These are phyloP conservation scores for Pocota personata DNA, from an alignment of 2,888 invertebrate species.

Conservation along the genomic window DNA sequence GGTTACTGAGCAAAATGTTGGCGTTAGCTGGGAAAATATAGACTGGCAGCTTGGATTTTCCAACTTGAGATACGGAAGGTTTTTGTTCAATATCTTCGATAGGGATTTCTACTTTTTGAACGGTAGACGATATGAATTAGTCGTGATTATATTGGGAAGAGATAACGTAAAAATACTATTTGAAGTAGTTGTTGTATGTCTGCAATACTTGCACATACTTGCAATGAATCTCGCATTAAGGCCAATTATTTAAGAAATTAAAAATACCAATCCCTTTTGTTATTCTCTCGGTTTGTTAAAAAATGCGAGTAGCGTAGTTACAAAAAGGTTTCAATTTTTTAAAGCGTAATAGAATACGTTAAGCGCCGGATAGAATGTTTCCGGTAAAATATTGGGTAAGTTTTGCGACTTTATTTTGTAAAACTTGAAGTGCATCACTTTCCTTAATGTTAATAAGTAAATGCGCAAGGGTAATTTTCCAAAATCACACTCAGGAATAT, in stretches of 20 bases:
- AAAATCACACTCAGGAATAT: not conserved
- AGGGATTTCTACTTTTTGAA: slow-evolving; percentile 73
- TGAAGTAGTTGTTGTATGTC: not conserved
- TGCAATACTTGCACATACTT: too few species aligned
- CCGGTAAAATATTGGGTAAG: too few species aligned
- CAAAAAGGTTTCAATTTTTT: too few species aligned
- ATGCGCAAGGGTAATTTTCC: not conserved
- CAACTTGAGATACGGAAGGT: slow-evolving; percentile 32
- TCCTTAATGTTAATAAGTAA: not conserved
- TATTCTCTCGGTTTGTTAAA: too few species aligned
- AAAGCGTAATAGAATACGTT: too few species aligned
- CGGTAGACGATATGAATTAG: slow-evolving; percentile 74
- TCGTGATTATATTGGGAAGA: not conserved
- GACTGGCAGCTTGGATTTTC: slow-evolving; percentile 36
- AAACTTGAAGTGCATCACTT: not conserved
- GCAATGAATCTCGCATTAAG: too few species aligned
- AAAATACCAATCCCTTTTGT: too few species aligned
- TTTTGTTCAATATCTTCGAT: slow-evolving; percentile 27
- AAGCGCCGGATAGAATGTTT: too few species aligned
- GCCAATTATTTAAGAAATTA: too few species aligned
- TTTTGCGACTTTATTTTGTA: not conserved
- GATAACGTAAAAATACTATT: not conserved
- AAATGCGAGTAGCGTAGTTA: too few species aligned
- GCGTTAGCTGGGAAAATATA: slow-evolving; percentile 21
- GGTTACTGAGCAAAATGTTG: slow-evolving; percentile 19